Conservation (phyloP, 2,797 vertebrate species). For the Alectoris magna region DNA sequence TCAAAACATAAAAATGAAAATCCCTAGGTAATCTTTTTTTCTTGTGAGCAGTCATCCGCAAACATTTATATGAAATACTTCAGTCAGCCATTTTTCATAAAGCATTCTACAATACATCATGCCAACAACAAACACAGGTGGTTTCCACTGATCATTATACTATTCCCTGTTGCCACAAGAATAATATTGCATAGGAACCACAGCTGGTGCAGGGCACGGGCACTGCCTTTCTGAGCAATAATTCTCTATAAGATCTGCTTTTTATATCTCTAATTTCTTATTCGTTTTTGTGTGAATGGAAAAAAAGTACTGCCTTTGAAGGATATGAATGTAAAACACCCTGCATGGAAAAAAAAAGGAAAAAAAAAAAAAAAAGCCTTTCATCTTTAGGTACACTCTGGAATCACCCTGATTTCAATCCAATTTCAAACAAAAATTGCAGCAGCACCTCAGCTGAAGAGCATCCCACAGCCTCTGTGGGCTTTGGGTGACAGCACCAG, state of each 20-base stretch:
- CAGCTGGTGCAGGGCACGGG: rapidly evolving
- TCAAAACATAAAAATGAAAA: background rate
- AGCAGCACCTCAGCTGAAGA: background rate
- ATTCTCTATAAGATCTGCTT: background rate
- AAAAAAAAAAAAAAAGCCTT: background rate
- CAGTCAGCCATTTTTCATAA: background rate
- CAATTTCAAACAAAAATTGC: background rate
- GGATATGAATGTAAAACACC: background rate
- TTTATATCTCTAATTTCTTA: background rate
- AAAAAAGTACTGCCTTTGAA: background rate
- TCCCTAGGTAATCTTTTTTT: background rate
- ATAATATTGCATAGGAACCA: background rate
- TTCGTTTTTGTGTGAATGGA: background rate
- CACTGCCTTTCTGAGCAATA: background rate
- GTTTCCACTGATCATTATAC: background rate
- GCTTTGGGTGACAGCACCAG: background rate
- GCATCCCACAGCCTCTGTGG: background rate
- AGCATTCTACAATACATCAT: background rate
- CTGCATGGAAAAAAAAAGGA: background rate
- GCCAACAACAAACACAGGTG: background rate
- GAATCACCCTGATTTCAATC: background rate
- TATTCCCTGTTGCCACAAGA: background rate
- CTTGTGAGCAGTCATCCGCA: background rate
- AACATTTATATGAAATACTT: background rate
- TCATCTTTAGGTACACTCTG: background rate